phyloP scores from a whole-genome alignment of 2,797 vertebrate genomes.

The Hippopotamyrus pictus region DNA sequence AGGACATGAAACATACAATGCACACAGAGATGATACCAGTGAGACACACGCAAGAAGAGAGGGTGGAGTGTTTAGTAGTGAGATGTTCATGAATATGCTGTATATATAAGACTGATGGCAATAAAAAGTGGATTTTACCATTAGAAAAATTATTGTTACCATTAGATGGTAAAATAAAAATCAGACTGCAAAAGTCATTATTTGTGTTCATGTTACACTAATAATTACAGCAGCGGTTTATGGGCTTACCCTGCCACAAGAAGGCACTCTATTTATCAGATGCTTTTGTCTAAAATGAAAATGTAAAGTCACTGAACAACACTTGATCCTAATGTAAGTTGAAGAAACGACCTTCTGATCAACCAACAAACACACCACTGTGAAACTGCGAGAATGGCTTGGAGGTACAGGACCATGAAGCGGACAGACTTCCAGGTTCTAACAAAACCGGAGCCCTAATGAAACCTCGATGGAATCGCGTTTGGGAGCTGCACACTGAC shows the following conservation, averaged over 20 bases:
- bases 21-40: not conserved
- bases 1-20: not conserved
- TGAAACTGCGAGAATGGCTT: not conserved
- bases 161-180: not conserved
- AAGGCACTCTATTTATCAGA: not conserved
- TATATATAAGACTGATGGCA: not conserved
- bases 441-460: not conserved
- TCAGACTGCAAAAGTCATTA: not conserved
- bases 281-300: not conserved
- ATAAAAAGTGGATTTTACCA: not conserved
- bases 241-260: not conserved
- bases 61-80: not conserved
- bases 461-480: not conserved
- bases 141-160: not conserved
- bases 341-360: not conserved
- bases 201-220: not conserved
- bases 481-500: not conserved
- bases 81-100: not conserved
- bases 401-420: not conserved
- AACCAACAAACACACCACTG: not conserved
- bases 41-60: not conserved
- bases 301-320: not conserved
- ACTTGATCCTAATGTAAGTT: not conserved
- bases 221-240: not conserved
- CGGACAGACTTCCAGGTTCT: not conserved